Evolutionary conservation across 2,797 vertebrate genomes (phyloP), one percentile per base, ranked within the genome.

Genomic region (Odontamblyopus lacepedii): DNA sequence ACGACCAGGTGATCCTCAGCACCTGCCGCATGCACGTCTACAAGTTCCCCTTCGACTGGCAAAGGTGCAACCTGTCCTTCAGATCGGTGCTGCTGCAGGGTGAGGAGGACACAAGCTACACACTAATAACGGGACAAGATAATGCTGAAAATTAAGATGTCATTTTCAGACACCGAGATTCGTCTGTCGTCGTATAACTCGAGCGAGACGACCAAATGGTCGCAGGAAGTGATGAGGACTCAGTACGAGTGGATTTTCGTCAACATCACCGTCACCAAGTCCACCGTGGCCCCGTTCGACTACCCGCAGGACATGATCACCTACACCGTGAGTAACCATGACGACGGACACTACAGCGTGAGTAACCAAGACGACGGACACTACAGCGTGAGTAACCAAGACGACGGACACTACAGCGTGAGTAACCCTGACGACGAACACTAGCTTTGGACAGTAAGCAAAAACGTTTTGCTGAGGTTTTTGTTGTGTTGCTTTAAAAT

Each of bases 21-120:
- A 67, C 48, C 65, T 67, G 65, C 48, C 15, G 48, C 48, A 53
- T 67, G 48, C 27, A n/a, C 6, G 48, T 53, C 13, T 51, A 32
- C 13, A 67, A 67, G 48, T 67, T 67, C 6, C 65, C 65, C 65
- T 67, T 67, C 48, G 65, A 67, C 48, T 32, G 27, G 0, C 64
- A 66, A 15, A 51, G 7, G 12, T 66, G 64, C 13, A 51, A 27
- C 26, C 64, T 66, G 23, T 53, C 65, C 16, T 67, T 53, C 65
- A 67, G 9, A n/a, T 67, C 65, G 3, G 26, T 55, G 19, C 4
- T 30, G 26, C 6, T 30, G 44, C 0, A 6, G 9, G 50, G 65
- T 67, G 9, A 67, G 65, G 23, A 51, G 65, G 23, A 51, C 15
- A 19, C 16, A 44, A 5, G 30, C 23, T 23, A 23, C 23, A 23